These are phyloP conservation scores for Cepaea hortensis DNA, from an alignment of 2,888 invertebrate genomes.

Conservation along the genomic window DNA sequence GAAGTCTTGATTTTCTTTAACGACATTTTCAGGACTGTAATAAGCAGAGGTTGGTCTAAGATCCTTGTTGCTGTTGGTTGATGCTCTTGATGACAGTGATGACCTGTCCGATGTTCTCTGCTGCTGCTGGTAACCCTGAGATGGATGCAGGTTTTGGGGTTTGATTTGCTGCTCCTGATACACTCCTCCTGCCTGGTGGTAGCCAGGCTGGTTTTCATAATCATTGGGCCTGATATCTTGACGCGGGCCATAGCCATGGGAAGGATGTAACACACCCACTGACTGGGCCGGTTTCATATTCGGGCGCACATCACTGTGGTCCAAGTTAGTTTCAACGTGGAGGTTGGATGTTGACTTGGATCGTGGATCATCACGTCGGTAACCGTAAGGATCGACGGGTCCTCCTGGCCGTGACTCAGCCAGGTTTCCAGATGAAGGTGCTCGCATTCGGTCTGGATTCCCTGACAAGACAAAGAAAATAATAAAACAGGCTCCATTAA, in stretches of 20 bases:
- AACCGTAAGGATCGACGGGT: constrained; percentile 46
- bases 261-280: constrained; percentile 62
- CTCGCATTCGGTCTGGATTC: constrained; percentile 50
- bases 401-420: constrained; percentile 53
- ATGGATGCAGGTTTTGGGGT: constrained; percentile 51
- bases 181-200: neutral
- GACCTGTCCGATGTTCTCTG: constrained; percentile 55
- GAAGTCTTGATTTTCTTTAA: constrained; percentile 59
- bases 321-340: constrained; percentile 65
- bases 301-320: constrained; percentile 56
- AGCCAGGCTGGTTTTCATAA: constrained; percentile 69
- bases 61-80: constrained; percentile 59
- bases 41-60: constrained; percentile 69
- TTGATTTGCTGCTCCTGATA: neutral
- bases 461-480: constrained; percentile 24
- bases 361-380: constrained; percentile 58
- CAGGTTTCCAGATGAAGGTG: constrained; percentile 57
- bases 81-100: constrained; percentile 59
- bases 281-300: constrained; percentile 65
- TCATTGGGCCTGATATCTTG: constrained; percentile 57
- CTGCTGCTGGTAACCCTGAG: constrained; percentile 21
- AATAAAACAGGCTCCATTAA: neutral
- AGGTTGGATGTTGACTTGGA: constrained; percentile 70
- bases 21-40: constrained; percentile 56
- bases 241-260: constrained; percentile 45